Conservation (phyloP, 1,140 invertebrate genomes). For the Philotrypesis tridentata region DNA sequence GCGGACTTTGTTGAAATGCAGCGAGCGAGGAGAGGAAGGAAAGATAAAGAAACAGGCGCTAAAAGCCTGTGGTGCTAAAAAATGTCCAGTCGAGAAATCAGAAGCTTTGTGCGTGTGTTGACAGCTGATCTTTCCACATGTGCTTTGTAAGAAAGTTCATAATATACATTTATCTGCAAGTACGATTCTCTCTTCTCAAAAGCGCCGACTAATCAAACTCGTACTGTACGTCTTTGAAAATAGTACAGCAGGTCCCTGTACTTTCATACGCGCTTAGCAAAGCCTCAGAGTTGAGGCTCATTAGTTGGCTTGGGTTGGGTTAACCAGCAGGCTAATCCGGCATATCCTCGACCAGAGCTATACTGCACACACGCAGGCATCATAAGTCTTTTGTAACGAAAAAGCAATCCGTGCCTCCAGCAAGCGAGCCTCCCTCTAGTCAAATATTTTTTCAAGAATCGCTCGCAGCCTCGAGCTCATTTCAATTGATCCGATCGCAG, state of each 20-base stretch:
- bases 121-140: slow-evolving; percentile 5
- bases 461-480: slow-evolving; percentile 12
- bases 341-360: neutral
- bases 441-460: slow-evolving; percentile 47
- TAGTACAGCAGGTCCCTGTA: no score
- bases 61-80: neutral
- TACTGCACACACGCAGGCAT: neutral
- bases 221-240: no score
- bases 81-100: neutral
- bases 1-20: neutral
- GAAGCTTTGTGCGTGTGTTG: neutral
- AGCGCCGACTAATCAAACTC: no score
- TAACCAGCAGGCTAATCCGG: no score
- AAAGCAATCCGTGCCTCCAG: slow-evolving; percentile 27
- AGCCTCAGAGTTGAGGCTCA: no score
- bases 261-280: no score
- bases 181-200: no score
- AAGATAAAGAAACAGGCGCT: slow-evolving; percentile 12
- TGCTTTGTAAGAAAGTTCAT: no score
- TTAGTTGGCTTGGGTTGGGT: no score
- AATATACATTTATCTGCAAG: no score
- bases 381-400: slow-evolving; percentile 30
- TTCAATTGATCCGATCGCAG: slow-evolving; percentile 43
- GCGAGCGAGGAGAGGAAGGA: neutral
- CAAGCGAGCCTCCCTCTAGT: slow-evolving; percentile 17